Evolutionary conservation across 2,888 invertebrate species (phyloP).

Genomic region (Drosophila flavopinicola): DNA sequence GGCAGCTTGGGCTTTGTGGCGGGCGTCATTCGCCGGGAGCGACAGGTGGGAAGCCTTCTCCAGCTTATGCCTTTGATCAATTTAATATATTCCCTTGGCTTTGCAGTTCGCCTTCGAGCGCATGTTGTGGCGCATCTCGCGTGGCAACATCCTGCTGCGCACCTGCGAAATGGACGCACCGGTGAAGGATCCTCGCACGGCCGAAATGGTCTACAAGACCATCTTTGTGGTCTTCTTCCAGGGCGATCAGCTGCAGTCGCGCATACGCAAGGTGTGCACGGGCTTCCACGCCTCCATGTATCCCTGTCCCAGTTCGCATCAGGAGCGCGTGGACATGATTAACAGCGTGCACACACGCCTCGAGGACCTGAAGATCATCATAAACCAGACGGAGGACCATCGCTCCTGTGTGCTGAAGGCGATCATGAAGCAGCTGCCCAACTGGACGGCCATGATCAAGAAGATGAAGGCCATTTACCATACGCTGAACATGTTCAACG

Average conservation of each 20-base stretch:
- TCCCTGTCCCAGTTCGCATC: constrained; percentile 92
- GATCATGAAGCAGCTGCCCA: constrained; percentile 92
- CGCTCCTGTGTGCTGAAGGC: constrained; percentile 91
- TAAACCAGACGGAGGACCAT: constrained; percentile 93
- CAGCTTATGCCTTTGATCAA: no score
- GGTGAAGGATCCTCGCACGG: constrained; percentile 90
- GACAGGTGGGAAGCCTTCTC: constrained; percentile 72
- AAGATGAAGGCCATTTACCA: constrained; percentile 97
- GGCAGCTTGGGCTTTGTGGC: constrained; percentile 89
- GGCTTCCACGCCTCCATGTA: constrained; percentile 94
- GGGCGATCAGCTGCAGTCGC: constrained; percentile 92
- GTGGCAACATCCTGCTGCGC: constrained; percentile 92
- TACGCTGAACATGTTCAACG: constrained; percentile 94
- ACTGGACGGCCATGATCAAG: constrained; percentile 92
- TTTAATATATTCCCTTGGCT: background rate
- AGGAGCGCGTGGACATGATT: constrained; percentile 92
- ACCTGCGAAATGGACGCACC: constrained; percentile 90
- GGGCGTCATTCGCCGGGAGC: constrained; percentile 92
- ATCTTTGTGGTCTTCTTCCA: constrained; percentile 92
- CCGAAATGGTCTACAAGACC: constrained; percentile 89
- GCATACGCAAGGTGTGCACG: constrained; percentile 93
- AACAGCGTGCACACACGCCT: constrained; percentile 92
- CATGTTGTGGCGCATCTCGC: constrained; percentile 94
- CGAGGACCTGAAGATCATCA: constrained; percentile 90
- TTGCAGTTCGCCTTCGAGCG: constrained; percentile 91